Conservation (phyloP, 2,113 vertebrate genomes). For the Anseranas semipalmata region DNA sequence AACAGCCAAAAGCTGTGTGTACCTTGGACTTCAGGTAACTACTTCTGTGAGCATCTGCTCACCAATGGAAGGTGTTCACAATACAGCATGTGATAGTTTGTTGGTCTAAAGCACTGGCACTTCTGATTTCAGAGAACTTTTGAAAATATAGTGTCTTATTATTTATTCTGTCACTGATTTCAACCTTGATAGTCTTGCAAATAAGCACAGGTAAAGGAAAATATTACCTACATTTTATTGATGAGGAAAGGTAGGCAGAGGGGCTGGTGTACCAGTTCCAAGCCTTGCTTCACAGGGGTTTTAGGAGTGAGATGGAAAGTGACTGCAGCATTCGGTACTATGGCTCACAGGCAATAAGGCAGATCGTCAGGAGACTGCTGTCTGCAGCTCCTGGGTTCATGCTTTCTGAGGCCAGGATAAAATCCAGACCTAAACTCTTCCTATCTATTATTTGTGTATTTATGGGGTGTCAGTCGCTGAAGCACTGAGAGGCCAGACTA, state of each 20-base stretch:
- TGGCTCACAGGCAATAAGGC: not conserved
- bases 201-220: not conserved
- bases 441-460: conserved; percentile 64
- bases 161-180: not conserved
- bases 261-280: not conserved
- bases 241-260: not conserved
- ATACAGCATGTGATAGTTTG: not conserved
- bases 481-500: conserved; percentile 47
- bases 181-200: not conserved
- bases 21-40: not conserved
- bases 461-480: conserved; percentile 41
- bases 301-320: not conserved
- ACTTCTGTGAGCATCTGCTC: not conserved
- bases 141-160: not conserved
- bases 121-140: not conserved
- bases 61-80: not conserved
- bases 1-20: not conserved
- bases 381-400: not conserved
- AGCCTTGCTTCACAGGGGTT: not conserved
- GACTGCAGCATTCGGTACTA: not conserved
- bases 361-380: not conserved
- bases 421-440: conserved; percentile 49
- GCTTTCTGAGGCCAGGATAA: conserved; percentile 15
- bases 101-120: not conserved
- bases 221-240: not conserved